Conservation (phyloP, 2,888 invertebrate species). For the Argynnis bischoffii region DNA sequence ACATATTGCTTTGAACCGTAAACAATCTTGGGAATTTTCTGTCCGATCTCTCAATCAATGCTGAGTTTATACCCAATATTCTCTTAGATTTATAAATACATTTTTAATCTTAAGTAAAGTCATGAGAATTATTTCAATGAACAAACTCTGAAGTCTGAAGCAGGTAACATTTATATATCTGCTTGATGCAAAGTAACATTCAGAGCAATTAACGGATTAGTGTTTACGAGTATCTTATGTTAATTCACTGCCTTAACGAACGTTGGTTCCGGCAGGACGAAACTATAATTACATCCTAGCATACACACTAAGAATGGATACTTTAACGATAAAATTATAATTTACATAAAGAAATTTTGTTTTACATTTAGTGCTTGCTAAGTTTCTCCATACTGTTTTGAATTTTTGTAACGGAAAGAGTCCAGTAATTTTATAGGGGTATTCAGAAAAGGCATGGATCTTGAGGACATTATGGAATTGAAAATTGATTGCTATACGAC, state of each 20-base stretch:
- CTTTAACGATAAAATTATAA: not conserved
- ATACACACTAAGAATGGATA: conserved; percentile 11
- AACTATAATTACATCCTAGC: conserved; percentile 20
- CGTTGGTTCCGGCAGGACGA: conserved; percentile 26
- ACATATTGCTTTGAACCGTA: no score
- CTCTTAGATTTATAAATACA: no score
- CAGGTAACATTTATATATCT: conserved; percentile 3
- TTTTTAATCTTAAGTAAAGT: not conserved
- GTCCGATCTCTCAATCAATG: no score
- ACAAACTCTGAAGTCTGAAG: not conserved
- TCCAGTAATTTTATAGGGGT: not conserved
- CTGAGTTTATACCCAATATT: no score
- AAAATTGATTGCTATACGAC: not conserved
- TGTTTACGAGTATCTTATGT: conserved; percentile 32
- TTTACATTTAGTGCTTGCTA: not conserved
- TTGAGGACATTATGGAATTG: not conserved
- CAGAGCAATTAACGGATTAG: conserved; percentile 49
- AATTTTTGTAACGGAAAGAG: not conserved
- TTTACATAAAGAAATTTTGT: not conserved
- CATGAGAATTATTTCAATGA: conserved; percentile 10
- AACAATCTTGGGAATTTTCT: no score
- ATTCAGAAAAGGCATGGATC: not conserved
- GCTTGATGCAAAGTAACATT: conserved; percentile 21
- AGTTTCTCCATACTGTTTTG: not conserved
- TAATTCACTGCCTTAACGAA: conserved; percentile 25